These are phyloP conservation scores for Enteromius fasciolatus DNA, from an alignment of 2,797 vertebrate genomes.

Conservation along the genomic window DNA sequence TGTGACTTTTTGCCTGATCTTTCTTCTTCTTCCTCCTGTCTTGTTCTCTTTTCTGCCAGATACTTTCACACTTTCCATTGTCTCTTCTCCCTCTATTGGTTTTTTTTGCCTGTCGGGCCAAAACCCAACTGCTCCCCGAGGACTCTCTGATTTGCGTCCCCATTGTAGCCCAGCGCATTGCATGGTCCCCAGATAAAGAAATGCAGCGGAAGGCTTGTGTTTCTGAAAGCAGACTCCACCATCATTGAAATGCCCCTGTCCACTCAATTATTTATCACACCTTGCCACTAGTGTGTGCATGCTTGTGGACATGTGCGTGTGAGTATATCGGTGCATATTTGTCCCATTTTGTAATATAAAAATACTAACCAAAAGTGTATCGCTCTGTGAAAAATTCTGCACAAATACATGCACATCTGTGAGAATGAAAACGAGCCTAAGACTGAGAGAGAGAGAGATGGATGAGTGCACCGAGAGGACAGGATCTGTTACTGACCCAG, in stretches of 20 bases:
- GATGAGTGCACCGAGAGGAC: conserved; percentile 34
- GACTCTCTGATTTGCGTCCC: conserved; percentile 61
- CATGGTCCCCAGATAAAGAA: conserved; percentile 57
- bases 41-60: conserved; percentile 25
- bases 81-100: conserved; percentile 24
- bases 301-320: conserved; percentile 40
- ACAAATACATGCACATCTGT: conserved; percentile 19
- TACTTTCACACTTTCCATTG: conserved; percentile 53
- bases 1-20: conserved; percentile 29
- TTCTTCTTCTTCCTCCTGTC: conserved; percentile 2
- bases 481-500: conserved; percentile 48
- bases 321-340: conserved; percentile 34
- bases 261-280: conserved; percentile 75
- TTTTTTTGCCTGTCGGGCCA: conserved; percentile 40
- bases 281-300: conserved; percentile 51
- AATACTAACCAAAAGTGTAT: not conserved
- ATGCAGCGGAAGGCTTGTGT: conserved; percentile 71
- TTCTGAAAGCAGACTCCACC: conserved; percentile 82
- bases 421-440: conserved; percentile 10
- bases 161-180: conserved; percentile 46
- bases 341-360: conserved; percentile 21
- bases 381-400: conserved; percentile 23
- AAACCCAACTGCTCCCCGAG: conserved; percentile 46
- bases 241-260: conserved; percentile 77
- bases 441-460: conserved; percentile 4